Evolutionary conservation across 35 echinoderm and acorn worm species (phyloP), one percentile per base, ranked within the genome.

Genomic region (Ophiothrix spiculata): DNA sequence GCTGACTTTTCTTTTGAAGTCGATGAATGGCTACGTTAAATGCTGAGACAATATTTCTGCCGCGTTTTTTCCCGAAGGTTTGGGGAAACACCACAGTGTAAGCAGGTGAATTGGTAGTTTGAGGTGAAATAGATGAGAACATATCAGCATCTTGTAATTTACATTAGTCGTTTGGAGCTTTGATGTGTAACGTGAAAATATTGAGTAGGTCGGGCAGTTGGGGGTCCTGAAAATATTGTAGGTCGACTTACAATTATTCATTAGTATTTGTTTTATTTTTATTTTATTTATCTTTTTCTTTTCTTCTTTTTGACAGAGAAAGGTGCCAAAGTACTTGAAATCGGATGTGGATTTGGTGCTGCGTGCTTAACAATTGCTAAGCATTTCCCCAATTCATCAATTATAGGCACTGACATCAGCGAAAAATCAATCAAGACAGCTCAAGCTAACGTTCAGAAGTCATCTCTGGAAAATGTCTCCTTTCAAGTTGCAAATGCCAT

Each of bases 401-500:
- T 69, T 25, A 1, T 69, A 12, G 60, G 60, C 29, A 69, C 25
- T n/a, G 60, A 69, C 10, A 25, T 69, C 60, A 69, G 10, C 25
- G 60, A 69, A 12, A 28, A 69, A 2, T 69, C 60, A 4, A 25
- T 69, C 60, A 69, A 69, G 23, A n/a, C 23, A 2, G 60, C 60
- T 2, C 60, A 69, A 69, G 23, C 60, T n/a, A 69, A 6, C 60
- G 3, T 69, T 2, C 16, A 69, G 25, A 69, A 69, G 23, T 25
- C 60, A 2, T 1, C 6, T 15, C 60, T 69, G 60, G 29, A 69
- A n/a, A 69, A 69, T n/a, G 60, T 69, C 2, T 69, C 60, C 60
- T 69, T 69, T 25, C 60, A 69, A 25, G 60, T 69, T 69, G 60
- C 60, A 69, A 69, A 69, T 69, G 60, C 60, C 23, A 69, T 25